Evolutionary conservation across 2,113 vertebrate genomes (phyloP).

Genomic region (Deroptyus accipitrinus): DNA sequence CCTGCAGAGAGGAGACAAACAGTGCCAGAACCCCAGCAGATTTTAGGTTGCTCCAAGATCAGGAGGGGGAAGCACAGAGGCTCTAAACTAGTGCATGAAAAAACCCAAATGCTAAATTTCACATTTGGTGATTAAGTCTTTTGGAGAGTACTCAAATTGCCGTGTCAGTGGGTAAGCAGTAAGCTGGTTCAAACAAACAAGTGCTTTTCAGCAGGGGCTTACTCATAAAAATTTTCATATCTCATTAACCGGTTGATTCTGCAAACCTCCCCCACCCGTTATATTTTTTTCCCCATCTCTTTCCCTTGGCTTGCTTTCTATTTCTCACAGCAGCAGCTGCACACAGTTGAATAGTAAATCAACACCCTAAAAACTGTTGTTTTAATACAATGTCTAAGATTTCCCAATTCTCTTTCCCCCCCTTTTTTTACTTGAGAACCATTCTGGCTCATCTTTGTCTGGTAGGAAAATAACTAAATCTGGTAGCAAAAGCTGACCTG

Average conservation of each 20-base stretch:
- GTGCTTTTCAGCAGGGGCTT: constrained; percentile 38
- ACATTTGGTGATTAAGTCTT: background rate
- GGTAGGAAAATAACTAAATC: constrained; percentile 59
- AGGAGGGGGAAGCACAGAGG: background rate
- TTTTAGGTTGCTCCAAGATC: background rate
- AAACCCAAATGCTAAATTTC: background rate
- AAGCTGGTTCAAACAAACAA: constrained; percentile 31
- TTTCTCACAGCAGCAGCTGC: constrained; percentile 80
- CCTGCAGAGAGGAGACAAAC: background rate
- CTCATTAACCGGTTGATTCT: constrained; percentile 70
- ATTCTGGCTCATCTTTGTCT: constrained; percentile 57
- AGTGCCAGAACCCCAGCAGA: background rate
- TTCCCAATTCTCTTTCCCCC: constrained; percentile 71
- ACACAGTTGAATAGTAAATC: constrained; percentile 85
- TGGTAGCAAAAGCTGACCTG: constrained; percentile 59
- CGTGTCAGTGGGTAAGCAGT: background rate
- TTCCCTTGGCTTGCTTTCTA: constrained; percentile 77
- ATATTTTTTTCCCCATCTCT: constrained; percentile 58
- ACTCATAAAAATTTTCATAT: constrained; percentile 47
- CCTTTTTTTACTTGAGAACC: constrained; percentile 68
- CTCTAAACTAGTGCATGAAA: background rate
- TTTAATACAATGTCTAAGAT: constrained; percentile 84
- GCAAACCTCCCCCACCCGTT: constrained; percentile 54
- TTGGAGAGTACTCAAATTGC: background rate
- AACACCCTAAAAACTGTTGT: constrained; percentile 84